Evolutionary conservation across 2,797 vertebrate species (phyloP), one percentile per base, ranked within the genome.

Genomic region (Pseudochirops corinnae): DNA sequence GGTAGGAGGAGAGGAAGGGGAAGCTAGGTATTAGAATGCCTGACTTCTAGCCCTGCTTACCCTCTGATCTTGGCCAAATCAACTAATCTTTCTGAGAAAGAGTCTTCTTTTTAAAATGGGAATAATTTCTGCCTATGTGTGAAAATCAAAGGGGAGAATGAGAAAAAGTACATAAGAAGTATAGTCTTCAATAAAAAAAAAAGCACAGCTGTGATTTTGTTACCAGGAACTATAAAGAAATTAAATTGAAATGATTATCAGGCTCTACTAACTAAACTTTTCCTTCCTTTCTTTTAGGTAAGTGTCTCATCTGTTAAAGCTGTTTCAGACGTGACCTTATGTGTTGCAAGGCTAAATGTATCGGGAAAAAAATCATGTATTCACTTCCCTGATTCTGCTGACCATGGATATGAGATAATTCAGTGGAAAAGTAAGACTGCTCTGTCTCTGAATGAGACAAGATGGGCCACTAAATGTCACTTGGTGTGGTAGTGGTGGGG

Each of bases 201-300:
- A 46, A 74, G 9, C 21, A 87, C 39, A 87, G 9, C 7, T 87
- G 24, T 46, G 21, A 26, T 46, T 26, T 46, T 46, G 26, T 46
- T 46, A 87, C 18, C 21, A 46, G 21, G 74, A 1, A 46, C 39
- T 50, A 56, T 21, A 33, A 24, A 26, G 33, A 56, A 21, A 11
- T 24, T 90, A 96, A 95, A 24, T n/a, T 90, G 92, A 31, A 16
- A 1, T 24, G 39, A 58, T 95, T 0, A 12, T 95, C 56, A 5
- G 46, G 0, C 91, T 95, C 53, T 90, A 28, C 95, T 98, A 87
- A 98, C 5, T 0, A 93, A 6, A 58, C 7, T 7, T 55, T 56
- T 91, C 50, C 74, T 55, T 92, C 95, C 92, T 56, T 95, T 56
- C 60, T 92, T 28, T 93, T 98, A 98, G 98, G 99, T 99, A 99